Base-by-base conservation (phyloP, 2,888 invertebrate genomes). In the Choreutis nemorana region DNA sequence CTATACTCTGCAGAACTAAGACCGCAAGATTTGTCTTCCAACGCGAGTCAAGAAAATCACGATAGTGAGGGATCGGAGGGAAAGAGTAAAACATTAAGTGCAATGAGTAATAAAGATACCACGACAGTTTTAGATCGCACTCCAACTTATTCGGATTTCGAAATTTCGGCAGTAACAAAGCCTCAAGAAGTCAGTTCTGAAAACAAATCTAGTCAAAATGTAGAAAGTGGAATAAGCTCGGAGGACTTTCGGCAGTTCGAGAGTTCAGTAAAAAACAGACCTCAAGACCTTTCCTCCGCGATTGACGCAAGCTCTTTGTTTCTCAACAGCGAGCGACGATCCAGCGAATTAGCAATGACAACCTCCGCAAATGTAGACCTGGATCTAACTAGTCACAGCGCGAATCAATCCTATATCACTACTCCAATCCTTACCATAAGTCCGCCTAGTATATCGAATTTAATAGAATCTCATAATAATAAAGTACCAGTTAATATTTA, bases 401-500 rank as follows among this genome's bases (percentile, higher is more conserved):
- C 45, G 37, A 33, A 31, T 35, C 14, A 54, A 58, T 35, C 34
- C 33, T 21, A 31, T 37, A 27, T n/a, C n/a, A n/a, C n/a, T n/a
- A n/a, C n/a, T n/a, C n/a, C 52, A 52, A 55, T 50, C 52, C 52
- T 14, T 26, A 49, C 43, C 39, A 44, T 47, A 46, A 56, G 42
- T 56, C 60, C 63, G 52, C 59, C 35, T 35, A 35, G 20, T 29
- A 30, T 12, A 33, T 31, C 33, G 50, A 67, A 66, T 63, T 61
- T 65, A 59, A 50, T 50, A 43, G 72, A 75, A 70, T 70, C 73
- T 66, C 66, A 63, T 30, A 41, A 42, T 32, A 40, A 49, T 42
- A 55, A 54, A 43, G 18, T 5, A 18, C 50, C 57, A 20, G 42
- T 50, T 29, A 50, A 43, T 35, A 37, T 53, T 39, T 64, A 57